Evolutionary conservation across 2,797 vertebrate genomes (phyloP).

Genomic region (Loris lydekkerianus): DNA sequence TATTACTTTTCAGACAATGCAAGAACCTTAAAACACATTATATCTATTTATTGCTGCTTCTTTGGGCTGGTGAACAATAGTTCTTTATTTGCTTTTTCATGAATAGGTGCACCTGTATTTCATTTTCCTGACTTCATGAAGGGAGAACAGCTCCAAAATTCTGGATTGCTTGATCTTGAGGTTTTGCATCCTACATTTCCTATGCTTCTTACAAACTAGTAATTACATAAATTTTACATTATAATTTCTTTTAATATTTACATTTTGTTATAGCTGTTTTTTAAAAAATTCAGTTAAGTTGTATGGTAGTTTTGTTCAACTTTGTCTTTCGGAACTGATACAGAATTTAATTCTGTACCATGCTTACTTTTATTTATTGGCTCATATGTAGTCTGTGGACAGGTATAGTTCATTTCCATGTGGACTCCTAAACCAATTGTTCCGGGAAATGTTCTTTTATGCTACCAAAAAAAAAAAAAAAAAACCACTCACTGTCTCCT

Average conservation of each 20-base stretch:
- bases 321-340: not conserved
- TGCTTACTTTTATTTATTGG: constrained; percentile 10
- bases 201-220: not conserved
- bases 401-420: not conserved
- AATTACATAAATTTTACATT: not conserved
- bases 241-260: not conserved
- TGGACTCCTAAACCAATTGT: not conserved
- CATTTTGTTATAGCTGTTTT: constrained; percentile 17
- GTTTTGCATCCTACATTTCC: not conserved
- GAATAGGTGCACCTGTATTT: not conserved
- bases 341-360: not conserved
- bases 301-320: not conserved
- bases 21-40: not conserved
- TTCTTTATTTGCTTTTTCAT: not conserved
- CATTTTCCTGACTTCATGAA: not conserved
- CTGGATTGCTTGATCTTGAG: not conserved
- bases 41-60: not conserved
- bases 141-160: not conserved
- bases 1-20: not conserved
- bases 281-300: constrained; percentile 1
- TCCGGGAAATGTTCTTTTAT: not conserved
- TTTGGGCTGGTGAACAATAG: not conserved
- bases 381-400: not conserved
- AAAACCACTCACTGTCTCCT: not conserved
- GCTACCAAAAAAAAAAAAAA: not conserved